Base-by-base conservation (phyloP, 2,113 vertebrate genomes). In the Rhea americana region DNA sequence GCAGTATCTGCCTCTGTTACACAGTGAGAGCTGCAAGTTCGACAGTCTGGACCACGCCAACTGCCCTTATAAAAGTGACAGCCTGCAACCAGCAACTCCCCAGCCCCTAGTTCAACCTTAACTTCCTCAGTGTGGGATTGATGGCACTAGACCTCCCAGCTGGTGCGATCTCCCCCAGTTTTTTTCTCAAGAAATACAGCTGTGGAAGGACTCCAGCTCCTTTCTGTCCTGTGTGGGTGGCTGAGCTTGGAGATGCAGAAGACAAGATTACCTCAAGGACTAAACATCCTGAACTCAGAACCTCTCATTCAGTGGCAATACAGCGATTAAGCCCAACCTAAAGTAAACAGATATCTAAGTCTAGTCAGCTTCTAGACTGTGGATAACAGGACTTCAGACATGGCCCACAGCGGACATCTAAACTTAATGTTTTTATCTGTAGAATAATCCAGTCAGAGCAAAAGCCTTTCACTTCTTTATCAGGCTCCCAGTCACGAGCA, bases 31-130 rank as follows among this genome's bases (percentile, higher is more conserved):
- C 0, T 55, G 5, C 62, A 17, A 24, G 28, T 28, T 74, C 56
- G 28, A 70, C 73, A 90, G 76, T 53, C 67, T 51, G 24, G 48
- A 32, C 0, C 0, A 7, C n/a, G 9, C 16, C 0, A 0, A 19
- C 32, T 8, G 20, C 66, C 43, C 56, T 55, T 16, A 63, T 35
- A 47, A 41, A 41, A 9, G 45, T 2, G 12, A 8, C 6, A 4
- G 1, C 1, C 41, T 15, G 67, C 72, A 32, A 18, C 3, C 0
- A 68, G 32, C 59, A 71, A 30, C 6, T n/a, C 26, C 16, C 28
- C 61, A 25, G 65, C 58, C 74, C 28, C 32, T 35, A 18, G 22
- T 17, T 21, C 68, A 28, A 12, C 68, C 76, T 39, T 73, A 55
- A 48, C 59, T 8, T 41, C 76, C 80, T 39, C 71, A 5, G n/a